Evolutionary conservation across 2,888 invertebrate genomes (phyloP), one percentile per base, ranked within the genome.

Genomic region (Hydropsyche betteni): DNA sequence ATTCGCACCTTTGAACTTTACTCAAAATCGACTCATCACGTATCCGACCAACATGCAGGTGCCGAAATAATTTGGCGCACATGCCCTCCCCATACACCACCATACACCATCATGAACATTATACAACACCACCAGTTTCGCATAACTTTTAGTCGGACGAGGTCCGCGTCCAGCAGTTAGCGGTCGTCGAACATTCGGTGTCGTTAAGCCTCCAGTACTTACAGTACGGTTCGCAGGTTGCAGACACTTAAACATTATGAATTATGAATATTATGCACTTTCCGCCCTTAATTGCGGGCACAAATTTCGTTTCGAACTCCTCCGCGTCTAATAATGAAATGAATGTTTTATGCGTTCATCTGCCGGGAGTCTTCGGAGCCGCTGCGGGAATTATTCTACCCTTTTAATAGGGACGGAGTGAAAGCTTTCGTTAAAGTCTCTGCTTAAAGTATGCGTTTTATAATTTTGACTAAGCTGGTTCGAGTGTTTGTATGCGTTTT

Each of bases 261-360:
- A 79, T 79, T 79, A 79, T 79, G 77, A 76, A 79, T 77, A 74
- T 76, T 58, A 76, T 76, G 75, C 72, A 71, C 68, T 76, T 76
- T 69, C 58, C 24, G 16, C 55, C 68, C 76, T 75, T 76, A 79
- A 79, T 77, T 79, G 77, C 76, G 77, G 77, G 44, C 79, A 75
- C 76, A 78, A 77, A 79, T 79, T 79, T 77, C 64, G 77, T 79
- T 77, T 64, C 55, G 38, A 69, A 73, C 75, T 55, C 69, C 75
- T 0, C 61, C 61, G 16, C 61, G 74, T 58, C 75, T 71, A 75
- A 78, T 79, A 75, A 76, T 78, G 77, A 75, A 76, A 79, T 76
- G 75, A 77, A 79, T 78, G 76, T 78, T 79, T 79, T 79, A 79
- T 79, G 77, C 71, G 61, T 77, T 77, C 74, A 52, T 44, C 75